Evolutionary conservation across 2,113 vertebrate genomes (phyloP).

Genomic region (Otus sunia): DNA sequence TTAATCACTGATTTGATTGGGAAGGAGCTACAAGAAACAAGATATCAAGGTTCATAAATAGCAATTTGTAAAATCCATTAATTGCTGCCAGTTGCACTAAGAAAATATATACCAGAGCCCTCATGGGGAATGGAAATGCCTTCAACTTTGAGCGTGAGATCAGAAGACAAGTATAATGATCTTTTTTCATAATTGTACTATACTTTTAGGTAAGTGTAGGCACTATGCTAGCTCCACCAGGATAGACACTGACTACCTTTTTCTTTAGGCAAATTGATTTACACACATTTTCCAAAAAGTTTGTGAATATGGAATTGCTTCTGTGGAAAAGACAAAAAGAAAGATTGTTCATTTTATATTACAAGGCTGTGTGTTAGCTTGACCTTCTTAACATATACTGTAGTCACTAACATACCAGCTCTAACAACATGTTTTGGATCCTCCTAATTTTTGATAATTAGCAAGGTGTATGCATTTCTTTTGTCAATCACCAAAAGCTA

Average conservation of each 20-base stretch:
- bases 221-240: neutral
- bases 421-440: neutral
- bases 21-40: neutral
- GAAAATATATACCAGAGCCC: neutral
- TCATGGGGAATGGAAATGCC: neutral
- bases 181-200: neutral
- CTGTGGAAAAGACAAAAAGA: neutral
- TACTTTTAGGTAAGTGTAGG: neutral
- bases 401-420: neutral
- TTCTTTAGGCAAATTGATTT: neutral
- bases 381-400: neutral
- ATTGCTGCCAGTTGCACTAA: neutral
- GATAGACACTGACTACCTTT: neutral
- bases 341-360: neutral
- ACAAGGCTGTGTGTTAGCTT: neutral
- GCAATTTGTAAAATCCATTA: neutral
- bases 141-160: neutral
- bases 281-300: neutral
- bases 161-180: neutral
- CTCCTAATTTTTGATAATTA: neutral
- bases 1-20: neutral
- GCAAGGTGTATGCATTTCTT: neutral
- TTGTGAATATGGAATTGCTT: neutral
- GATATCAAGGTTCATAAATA: neutral
- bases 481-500: neutral